Evolutionary conservation across 2,797 vertebrate species (phyloP).

Genomic region (Geotrypetes seraphini): DNA sequence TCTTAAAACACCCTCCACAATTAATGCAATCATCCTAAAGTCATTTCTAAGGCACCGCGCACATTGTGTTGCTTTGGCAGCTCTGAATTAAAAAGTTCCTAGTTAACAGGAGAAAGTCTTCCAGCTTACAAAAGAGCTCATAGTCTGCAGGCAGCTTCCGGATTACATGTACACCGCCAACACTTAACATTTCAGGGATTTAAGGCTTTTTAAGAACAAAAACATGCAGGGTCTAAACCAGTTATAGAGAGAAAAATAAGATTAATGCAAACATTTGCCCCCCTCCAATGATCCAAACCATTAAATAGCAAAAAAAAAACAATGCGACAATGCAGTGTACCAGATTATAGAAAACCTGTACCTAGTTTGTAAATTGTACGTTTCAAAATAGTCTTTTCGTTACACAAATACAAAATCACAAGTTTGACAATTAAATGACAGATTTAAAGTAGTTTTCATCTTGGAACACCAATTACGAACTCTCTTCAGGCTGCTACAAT

Average conservation of each 20-base stretch:
- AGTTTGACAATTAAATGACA: constrained; percentile 36
- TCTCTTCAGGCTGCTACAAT: constrained; percentile 45
- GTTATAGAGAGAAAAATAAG: constrained; percentile 49
- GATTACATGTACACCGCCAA: constrained; percentile 60
- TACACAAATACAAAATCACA: constrained; percentile 31
- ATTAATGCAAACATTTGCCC: constrained; percentile 25
- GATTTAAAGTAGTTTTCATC: constrained; percentile 45
- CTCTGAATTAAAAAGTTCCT: constrained; percentile 75
- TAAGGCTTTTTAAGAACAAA: constrained; percentile 81
- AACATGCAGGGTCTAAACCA: constrained; percentile 48
- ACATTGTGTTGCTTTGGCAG: constrained; percentile 94
- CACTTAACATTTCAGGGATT: constrained; percentile 49
- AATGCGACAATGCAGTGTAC: constrained; percentile 32
- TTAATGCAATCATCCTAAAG: constrained; percentile 36
- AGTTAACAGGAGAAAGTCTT: constrained; percentile 64
- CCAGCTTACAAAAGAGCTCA: constrained; percentile 83
- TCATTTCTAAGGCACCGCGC: constrained; percentile 93
- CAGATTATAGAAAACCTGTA: constrained; percentile 39
- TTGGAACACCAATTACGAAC: constrained; percentile 65
- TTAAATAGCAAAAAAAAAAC: constrained; percentile 39
- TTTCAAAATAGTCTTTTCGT: constrained; percentile 31
- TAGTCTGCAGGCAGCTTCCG: constrained; percentile 85
- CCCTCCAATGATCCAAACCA: constrained; percentile 31
- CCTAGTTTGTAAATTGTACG: constrained; percentile 39
- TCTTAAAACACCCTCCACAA: constrained; percentile 26